phyloP scores from a whole-genome alignment of 2,888 invertebrate genomes.

The Anthrax anthrax region DNA sequence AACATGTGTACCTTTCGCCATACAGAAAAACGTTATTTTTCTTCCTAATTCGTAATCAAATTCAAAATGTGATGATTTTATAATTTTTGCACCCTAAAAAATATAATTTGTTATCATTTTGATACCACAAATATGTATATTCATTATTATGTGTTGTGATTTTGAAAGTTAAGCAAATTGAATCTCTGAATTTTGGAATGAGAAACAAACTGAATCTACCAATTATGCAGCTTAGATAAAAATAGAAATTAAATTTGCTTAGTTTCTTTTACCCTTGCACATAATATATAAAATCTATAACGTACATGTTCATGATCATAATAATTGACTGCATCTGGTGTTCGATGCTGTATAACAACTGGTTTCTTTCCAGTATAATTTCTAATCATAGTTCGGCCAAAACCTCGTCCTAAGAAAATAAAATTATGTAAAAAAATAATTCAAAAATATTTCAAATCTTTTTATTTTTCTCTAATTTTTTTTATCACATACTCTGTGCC shows the following conservation, averaged over 20 bases:
- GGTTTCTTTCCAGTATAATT: constrained; percentile 34
- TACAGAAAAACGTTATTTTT: constrained; percentile 85
- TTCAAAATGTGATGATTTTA: constrained; percentile 80
- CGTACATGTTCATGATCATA: constrained; percentile 78
- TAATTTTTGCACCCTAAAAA: constrained; percentile 73
- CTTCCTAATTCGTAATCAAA: constrained; percentile 85
- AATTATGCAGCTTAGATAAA: too few relatives aligned
- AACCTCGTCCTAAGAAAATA: constrained; percentile 23
- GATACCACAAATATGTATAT: too few relatives aligned
- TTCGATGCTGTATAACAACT: constrained; percentile 50
- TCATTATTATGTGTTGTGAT: too few relatives aligned
- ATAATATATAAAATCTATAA: constrained; percentile 17
- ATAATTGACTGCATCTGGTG: constrained; percentile 78
- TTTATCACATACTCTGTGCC: too few relatives aligned
- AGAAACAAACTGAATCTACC: too few relatives aligned
- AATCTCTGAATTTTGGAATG: too few relatives aligned
- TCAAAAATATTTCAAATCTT: not conserved
- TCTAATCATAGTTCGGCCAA: constrained; percentile 28
- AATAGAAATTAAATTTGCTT: too few relatives aligned
- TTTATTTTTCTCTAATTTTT: not conserved
- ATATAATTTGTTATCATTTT: not conserved
- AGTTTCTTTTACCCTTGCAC: too few relatives aligned
- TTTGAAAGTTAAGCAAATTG: too few relatives aligned
- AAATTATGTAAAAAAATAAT: constrained; percentile 2
- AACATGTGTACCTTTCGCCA: constrained; percentile 54